phyloP scores from a whole-genome alignment of 2,888 invertebrate species.

The Thyatira batis region DNA sequence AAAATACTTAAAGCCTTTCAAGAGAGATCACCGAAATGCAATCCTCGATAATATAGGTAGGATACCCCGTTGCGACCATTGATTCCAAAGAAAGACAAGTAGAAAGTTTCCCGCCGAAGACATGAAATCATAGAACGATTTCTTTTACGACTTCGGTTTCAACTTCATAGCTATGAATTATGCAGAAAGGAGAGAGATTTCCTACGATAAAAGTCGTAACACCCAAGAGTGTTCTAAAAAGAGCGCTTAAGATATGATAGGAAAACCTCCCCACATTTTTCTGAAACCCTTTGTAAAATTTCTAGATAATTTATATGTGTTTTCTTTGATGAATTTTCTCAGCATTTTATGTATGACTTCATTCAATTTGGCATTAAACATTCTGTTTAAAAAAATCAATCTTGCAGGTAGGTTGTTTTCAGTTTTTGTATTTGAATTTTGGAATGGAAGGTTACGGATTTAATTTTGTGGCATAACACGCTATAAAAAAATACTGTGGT shows the following conservation, averaged over 20 bases:
- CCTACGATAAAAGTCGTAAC: constrained; percentile 79
- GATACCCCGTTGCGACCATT: constrained; percentile 54
- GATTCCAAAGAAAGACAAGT: constrained; percentile 73
- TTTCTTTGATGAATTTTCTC: neutral
- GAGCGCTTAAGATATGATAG: constrained; percentile 67
- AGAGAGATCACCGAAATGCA: constrained; percentile 31
- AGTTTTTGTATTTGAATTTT: no score
- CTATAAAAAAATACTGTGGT: constrained; percentile 12
- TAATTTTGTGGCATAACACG: no score
- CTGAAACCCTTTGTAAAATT: constrained; percentile 5
- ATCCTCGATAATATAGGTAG: constrained; percentile 45
- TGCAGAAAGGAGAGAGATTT: constrained; percentile 80
- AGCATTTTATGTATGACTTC: neutral
- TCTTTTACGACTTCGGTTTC: constrained; percentile 82
- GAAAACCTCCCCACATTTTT: constrained; percentile 32
- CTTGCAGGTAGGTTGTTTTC: no score
- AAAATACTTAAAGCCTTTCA: constrained; percentile 13
- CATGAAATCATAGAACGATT: constrained; percentile 82
- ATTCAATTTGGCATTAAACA: neutral
- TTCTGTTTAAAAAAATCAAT: no score
- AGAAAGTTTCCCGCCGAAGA: constrained; percentile 76
- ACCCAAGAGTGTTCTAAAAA: constrained; percentile 76
- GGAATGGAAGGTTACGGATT: no score
- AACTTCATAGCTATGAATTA: constrained; percentile 82
- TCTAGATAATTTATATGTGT: constrained; percentile 3